phyloP scores from a whole-genome alignment of 2,888 invertebrate species.

The Eristalis intricaria region DNA sequence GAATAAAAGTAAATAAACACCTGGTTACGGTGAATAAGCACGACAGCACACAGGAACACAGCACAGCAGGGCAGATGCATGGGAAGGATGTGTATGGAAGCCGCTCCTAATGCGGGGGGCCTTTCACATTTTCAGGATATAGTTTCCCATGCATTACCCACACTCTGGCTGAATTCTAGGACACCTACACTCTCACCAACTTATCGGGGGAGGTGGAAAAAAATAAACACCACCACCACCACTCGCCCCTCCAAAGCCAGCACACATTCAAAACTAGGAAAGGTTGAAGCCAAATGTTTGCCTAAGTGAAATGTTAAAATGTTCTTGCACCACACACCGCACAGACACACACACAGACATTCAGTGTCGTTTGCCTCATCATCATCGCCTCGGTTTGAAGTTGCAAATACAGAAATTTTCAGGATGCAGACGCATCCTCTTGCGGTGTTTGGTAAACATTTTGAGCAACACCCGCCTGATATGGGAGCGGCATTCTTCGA shows the following conservation, averaged over 20 bases:
- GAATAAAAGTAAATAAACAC: conserved; percentile 24
- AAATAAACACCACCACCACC: not conserved
- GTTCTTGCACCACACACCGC: conserved; percentile 34
- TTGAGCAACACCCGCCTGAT: conserved; percentile 15
- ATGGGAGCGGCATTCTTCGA: conserved; percentile 2
- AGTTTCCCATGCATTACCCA: not conserved
- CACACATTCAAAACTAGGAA: not conserved
- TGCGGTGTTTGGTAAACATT: conserved; percentile 41
- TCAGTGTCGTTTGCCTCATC: not conserved
- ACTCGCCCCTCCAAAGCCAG: not conserved
- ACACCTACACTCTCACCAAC: not conserved
- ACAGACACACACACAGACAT: not conserved
- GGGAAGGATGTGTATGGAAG: conserved; percentile 5
- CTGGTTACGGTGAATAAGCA: conserved; percentile 13
- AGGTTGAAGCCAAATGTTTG: conserved; percentile 50
- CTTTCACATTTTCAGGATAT: conserved; percentile 19
- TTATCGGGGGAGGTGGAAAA: not conserved
- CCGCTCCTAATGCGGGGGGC: conserved; percentile 5
- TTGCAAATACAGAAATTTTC: conserved; percentile 43
- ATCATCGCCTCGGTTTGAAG: conserved; percentile 34
- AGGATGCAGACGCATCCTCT: conserved; percentile 27
- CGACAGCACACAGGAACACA: not conserved
- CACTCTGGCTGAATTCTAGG: not conserved
- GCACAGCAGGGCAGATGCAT: conserved; percentile 12
- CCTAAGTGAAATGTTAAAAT: conserved; percentile 59